A percentile compares a stretch with the other conserved stretches of the same genome.
Conservation (phyloP, 2,888 invertebrate species). For the Mystacides longicornis region DNA sequence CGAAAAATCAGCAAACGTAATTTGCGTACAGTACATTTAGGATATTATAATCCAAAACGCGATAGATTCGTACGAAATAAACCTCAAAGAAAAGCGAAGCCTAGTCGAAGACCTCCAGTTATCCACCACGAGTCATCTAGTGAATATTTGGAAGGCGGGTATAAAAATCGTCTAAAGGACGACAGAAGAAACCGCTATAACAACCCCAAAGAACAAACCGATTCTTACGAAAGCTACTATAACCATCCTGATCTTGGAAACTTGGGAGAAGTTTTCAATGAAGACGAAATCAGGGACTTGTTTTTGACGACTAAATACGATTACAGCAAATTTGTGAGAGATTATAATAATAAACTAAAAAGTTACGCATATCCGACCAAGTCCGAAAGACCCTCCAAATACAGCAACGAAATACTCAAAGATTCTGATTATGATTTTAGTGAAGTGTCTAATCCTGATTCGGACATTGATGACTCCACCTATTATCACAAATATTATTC, state of each 20-base stretch:
- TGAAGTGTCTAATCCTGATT: constrained; percentile 1
- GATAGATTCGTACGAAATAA: background rate
- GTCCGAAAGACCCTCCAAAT: background rate
- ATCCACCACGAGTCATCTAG: background rate
- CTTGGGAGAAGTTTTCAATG: constrained; percentile 18
- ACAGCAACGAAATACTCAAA: background rate
- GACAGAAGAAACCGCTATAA: background rate
- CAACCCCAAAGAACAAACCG: background rate
- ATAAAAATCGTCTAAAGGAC: background rate
- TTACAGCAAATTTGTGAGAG: constrained; percentile 17
- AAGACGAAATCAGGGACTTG: constrained; percentile 20
- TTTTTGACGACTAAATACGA: constrained; percentile 17
- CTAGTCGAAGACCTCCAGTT: background rate
- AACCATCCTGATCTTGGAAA: constrained; percentile 2
- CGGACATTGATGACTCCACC: background rate
- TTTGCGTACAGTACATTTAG: background rate
- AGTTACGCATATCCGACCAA: background rate
- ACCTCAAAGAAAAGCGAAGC: constrained; percentile 9
- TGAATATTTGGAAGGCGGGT: background rate
- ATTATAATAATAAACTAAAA: constrained; percentile 8
- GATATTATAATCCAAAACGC: background rate
- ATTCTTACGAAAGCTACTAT: constrained; percentile 1
- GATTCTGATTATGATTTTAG: constrained; percentile 4
- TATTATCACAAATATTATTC: background rate
- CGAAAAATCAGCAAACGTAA: background rate